Conservation (phyloP, 2,113 vertebrate genomes). For the Picathartes gymnocephalus region DNA sequence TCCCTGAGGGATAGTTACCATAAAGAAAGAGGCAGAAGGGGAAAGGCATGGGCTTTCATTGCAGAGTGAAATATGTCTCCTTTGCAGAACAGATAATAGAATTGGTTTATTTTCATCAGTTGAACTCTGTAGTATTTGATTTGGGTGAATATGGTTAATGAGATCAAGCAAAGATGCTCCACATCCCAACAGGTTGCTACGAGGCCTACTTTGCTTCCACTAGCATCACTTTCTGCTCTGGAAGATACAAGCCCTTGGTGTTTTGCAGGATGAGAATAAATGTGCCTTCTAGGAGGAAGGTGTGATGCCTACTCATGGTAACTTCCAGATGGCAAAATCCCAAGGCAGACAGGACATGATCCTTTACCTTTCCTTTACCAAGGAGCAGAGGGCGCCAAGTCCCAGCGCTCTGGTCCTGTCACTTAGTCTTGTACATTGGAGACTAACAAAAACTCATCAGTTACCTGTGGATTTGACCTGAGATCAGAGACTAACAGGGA, state of each 20-base stretch:
- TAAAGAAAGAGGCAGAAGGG: background rate
- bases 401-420: fast-evolving
- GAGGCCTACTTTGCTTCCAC: background rate
- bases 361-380: background rate
- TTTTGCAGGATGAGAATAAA: background rate
- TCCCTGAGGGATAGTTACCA: background rate
- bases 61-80: background rate
- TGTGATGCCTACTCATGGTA: background rate
- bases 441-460: background rate
- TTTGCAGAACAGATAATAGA: background rate
- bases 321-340: background rate
- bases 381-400: fast-evolving
- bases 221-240: background rate
- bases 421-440: background rate
- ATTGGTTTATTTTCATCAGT: background rate
- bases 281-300: background rate
- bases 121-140: background rate
- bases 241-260: background rate
- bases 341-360: background rate
- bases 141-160: background rate
- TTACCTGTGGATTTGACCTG: background rate
- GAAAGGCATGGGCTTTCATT: background rate
- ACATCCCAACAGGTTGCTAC: background rate
- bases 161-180: background rate
- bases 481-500: background rate